phyloP scores from a whole-genome alignment of 2,888 invertebrate species.

The Macaria liturata region DNA sequence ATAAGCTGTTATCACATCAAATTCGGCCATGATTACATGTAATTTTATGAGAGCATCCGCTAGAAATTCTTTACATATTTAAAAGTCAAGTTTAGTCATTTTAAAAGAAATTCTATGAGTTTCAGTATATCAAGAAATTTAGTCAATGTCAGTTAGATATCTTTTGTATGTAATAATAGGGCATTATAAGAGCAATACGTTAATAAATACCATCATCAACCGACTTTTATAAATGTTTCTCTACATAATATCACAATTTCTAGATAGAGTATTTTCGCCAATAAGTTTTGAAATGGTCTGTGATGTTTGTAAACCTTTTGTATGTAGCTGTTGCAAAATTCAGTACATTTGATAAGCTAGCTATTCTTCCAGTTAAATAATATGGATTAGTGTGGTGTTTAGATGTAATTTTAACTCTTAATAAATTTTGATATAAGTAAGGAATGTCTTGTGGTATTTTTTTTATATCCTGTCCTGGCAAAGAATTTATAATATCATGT shows the following conservation, averaged over 20 bases:
- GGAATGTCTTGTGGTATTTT: neutral
- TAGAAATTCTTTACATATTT: too few relatives aligned
- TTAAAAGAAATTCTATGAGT: too few relatives aligned
- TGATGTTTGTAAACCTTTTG: conserved; percentile 1
- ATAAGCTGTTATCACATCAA: too few relatives aligned
- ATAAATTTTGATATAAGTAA: conserved; percentile 20
- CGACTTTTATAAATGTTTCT: neutral
- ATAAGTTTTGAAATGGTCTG: conserved; percentile 1
- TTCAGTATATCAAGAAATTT: too few relatives aligned
- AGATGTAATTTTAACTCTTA: conserved; percentile 20
- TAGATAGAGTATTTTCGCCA: conserved; percentile 3
- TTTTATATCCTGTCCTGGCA: neutral
- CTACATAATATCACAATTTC: conserved; percentile 3
- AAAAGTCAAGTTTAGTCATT: too few relatives aligned
- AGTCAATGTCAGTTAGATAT: too few relatives aligned
- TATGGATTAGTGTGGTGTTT: conserved; percentile 17
- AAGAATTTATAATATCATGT: too few relatives aligned
- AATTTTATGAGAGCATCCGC: too few relatives aligned
- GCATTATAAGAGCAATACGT: too few relatives aligned
- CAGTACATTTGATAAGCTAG: conserved; percentile 6
- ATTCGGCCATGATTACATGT: too few relatives aligned
- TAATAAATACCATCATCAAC: too few relatives aligned
- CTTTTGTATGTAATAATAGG: too few relatives aligned
- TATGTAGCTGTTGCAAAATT: conserved; percentile 1
- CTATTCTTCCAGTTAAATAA: conserved; percentile 21